Conservation (phyloP, 2,888 invertebrate genomes). For the Parnassius glacialis region DNA sequence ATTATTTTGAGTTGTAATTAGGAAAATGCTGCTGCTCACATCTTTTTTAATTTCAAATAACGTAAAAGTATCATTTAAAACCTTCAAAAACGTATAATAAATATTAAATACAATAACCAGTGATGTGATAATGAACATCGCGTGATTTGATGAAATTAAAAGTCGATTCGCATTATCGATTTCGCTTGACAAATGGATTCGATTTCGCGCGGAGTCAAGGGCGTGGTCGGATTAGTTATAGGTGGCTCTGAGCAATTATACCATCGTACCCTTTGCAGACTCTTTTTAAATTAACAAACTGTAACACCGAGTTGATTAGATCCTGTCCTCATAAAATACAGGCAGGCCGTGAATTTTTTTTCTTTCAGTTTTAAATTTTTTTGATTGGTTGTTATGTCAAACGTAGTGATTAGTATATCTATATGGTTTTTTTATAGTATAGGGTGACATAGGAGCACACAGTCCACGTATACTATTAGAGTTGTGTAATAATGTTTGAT, state of each 20-base stretch:
- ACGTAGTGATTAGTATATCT: no score
- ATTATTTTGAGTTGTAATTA: no score
- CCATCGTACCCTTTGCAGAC: constrained; percentile 57
- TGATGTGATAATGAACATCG: constrained; percentile 6
- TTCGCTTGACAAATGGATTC: constrained; percentile 58
- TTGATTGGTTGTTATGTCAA: no score
- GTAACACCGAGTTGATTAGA: not conserved
- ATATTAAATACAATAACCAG: constrained; percentile 1
- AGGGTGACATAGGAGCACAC: no score
- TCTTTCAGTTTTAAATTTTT: no score
- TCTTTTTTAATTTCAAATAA: no score
- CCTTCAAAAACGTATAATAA: no score
- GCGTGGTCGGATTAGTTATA: constrained; percentile 66
- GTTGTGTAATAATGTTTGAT: no score
- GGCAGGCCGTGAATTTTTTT: not conserved
- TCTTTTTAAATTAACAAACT: constrained; percentile 36
- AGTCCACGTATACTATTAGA: no score
- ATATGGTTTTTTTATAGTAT: no score
- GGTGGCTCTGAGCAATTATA: constrained; percentile 60
- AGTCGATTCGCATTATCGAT: constrained; percentile 16
- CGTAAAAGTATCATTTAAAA: no score
- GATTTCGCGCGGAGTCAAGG: constrained; percentile 37
- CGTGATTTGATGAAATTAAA: constrained; percentile 12
- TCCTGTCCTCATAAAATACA: not conserved
- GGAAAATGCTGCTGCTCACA: no score